Percentiles rank a stretch among this genome's conserved stretches.
Evolutionary conservation across 2,113 vertebrate genomes (phyloP).

Genomic region (Salvator merianae): DNA sequence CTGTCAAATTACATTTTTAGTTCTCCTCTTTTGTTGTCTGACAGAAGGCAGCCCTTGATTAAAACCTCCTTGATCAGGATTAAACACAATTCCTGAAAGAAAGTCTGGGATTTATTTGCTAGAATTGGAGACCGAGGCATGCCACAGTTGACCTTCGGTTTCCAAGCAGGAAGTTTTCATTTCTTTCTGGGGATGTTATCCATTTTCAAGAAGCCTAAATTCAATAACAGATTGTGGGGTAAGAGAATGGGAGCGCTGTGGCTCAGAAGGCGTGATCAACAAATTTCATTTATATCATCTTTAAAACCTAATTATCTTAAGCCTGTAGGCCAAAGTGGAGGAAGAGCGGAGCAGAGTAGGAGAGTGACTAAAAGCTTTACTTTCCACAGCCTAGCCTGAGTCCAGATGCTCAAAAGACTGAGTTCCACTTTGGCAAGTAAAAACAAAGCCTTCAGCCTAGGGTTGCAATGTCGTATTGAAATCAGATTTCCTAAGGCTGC

Average conservation of each 20-base stretch:
- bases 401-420: too few species aligned
- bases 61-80: slow-evolving; percentile 31
- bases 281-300: not conserved
- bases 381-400: too few species aligned
- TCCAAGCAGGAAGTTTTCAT: not conserved
- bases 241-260: too few species aligned
- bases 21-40: slow-evolving; percentile 15
- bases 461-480: too few species aligned
- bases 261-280: not conserved
- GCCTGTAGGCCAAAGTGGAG: too few species aligned
- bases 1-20: not conserved
- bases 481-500: too few species aligned
- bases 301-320: not conserved
- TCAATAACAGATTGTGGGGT: not conserved
- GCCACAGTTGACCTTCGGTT: slow-evolving; percentile 4
- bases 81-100: slow-evolving; percentile 31
- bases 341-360: too few species aligned
- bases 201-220: not conserved
- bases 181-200: slow-evolving; percentile 7
- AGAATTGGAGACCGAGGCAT: not conserved
- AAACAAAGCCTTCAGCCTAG: too few species aligned
- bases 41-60: slow-evolving; percentile 27
- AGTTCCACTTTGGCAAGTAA: too few species aligned
- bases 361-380: too few species aligned
- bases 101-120: slow-evolving; percentile 35